Percentiles rank a stretch among this genome's conserved stretches.
These are phyloP conservation scores for Catocala nupta DNA, from an alignment of 2,888 invertebrate genomes.

Conservation along the genomic window DNA sequence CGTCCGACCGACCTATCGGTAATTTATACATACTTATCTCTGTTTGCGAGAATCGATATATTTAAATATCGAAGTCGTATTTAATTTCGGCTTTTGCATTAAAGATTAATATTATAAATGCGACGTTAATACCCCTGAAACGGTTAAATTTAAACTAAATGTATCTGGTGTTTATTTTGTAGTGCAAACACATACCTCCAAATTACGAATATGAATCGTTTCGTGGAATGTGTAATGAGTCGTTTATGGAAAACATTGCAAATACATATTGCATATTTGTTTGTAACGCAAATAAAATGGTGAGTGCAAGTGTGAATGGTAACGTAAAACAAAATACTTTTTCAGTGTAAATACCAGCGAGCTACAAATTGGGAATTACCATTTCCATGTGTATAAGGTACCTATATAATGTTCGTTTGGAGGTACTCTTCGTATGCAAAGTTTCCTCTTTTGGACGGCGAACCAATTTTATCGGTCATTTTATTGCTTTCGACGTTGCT, in stretches of 20 bases:
- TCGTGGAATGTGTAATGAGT: constrained; percentile 7
- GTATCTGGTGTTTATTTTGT: constrained; percentile 5
- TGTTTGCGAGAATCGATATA: constrained; percentile 27
- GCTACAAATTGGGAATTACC: constrained; percentile 34
- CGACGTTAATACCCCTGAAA: background rate
- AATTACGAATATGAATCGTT: constrained; percentile 1
- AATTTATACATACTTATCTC: constrained; percentile 34
- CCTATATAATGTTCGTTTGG: constrained; percentile 40
- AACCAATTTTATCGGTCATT: constrained; percentile 57
- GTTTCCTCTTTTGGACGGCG: constrained; percentile 54
- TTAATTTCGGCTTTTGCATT: constrained; percentile 7
- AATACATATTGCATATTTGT: constrained; percentile 16
- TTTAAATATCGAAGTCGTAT: constrained; percentile 21
- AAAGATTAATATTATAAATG: constrained; percentile 17
- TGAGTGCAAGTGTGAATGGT: constrained; percentile 28
- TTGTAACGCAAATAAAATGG: constrained; percentile 13
- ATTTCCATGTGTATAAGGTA: constrained; percentile 39
- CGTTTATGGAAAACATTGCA: constrained; percentile 5
- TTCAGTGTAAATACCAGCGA: constrained; percentile 21
- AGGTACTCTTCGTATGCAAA: constrained; percentile 55
- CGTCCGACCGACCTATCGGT: constrained; percentile 12
- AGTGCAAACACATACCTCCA: background rate
- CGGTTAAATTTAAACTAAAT: constrained; percentile 3
- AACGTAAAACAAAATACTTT: constrained; percentile 33
- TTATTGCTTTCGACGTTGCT: constrained; percentile 55